Base-by-base conservation (phyloP, 2,113 vertebrate species). In the Seriola dumerili region DNA sequence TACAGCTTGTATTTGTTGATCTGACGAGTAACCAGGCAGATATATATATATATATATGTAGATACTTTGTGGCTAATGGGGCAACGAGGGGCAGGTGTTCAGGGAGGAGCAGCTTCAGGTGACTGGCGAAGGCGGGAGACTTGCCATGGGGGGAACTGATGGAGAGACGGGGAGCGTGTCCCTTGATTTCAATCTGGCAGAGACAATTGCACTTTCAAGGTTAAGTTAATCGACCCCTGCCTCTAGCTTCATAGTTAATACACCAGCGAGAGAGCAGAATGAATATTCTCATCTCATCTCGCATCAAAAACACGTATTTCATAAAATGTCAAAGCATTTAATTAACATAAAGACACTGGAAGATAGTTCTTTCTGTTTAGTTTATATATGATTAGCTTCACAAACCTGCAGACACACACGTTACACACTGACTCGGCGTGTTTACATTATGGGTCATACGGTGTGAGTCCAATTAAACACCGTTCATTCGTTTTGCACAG, bases 401-500 rank as follows among this genome's bases (percentile, higher is more conserved):
- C 21, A 3, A 11, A 23, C 17, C 14, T 36, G 61, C 14, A 13
- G 70, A 67, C 21, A 8, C 0, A 4, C 36, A 25, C 1, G 23
- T 40, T 12, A 48, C 29, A 57, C 57, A 42, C 38, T 8, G 48
- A 54, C 48, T 11, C 2, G 29, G 6, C 38, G 7, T 55, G 72
- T 81, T 54, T 87, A 81, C 78, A 75, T 81, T 78, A 13, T 8
- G 73, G 78, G 52, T 88, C 78, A 74, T 67, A 48, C 36, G 38
- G 71, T 50, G 38, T 50, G 23, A 59, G 67, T 46, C 78, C 64
- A 87, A 85, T 88, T 81, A 86, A 81, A 84, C 57, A 40, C 17
- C 46, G 40, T 62, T 66, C 61, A 61, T 78, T 32, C 59, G 61
- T 61, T 82, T 67, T 40, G 63, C 78, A n/a, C n/a, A 14, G 59